Evolutionary conservation across 2,888 invertebrate genomes (phyloP), one percentile per base, ranked within the genome.

Genomic region (Acleris emargana): DNA sequence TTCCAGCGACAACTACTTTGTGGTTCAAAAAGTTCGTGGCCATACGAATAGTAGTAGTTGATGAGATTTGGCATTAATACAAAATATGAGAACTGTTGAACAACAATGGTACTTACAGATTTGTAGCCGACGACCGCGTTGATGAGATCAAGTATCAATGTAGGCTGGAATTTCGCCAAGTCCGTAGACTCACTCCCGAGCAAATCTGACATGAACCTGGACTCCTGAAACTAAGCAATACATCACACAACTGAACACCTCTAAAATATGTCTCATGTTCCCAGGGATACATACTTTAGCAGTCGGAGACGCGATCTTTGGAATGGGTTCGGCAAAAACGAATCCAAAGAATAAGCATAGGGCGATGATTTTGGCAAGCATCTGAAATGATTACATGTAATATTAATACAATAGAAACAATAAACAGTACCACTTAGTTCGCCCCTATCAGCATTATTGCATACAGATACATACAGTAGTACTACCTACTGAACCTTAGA

Each of bases 51-150:
- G 32, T 32, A 11, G 4, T 32, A 32, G 2, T 11, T 32, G 32
- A 11, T 32, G 2, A 32, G 7, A 25, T 25, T 5, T 25, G 25
- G 25, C 25, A 25, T 20, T 25, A 25, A 42, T 1, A 5, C 43
- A 16, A 43, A 5, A 43, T 16, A 43, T 5, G 13, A 13, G 5
- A n/a, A 32, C 11, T 11, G 2, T 43, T n/a, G 1, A 16, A 43
- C n/a, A n/a, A 43, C n/a, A 9, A 45, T 51, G 32, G 6, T 53
- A 67, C 68, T 68, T 73, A 81, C 81, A 54, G 71, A 51, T 73
- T 80, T 80, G 45, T 73, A 72, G 62, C 76, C 79, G 58, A 76
- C 64, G 51, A 77, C 49, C 5, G 70, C 59, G 28, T 72, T 69
- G 16, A 78, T 58, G 2, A 73, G 32, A 5, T 76, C 69, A 4